Base-by-base conservation (phyloP, 2,888 invertebrate genomes). In the Nezara viridula region DNA sequence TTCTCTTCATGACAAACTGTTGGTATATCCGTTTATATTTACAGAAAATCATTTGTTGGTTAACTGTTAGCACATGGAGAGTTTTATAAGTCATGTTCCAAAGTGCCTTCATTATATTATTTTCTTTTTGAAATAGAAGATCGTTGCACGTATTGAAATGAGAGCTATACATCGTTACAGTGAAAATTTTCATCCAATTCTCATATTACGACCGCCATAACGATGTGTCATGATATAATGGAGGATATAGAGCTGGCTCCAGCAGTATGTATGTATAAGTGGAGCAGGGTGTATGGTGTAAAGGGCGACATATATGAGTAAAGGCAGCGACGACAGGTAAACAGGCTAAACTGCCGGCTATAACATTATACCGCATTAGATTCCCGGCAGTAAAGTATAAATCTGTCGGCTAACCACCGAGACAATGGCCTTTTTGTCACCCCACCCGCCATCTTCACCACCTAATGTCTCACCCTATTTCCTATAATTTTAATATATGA, bases 351-450 rank as follows among this genome's bases (percentile, higher is more conserved):
- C 55, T 86, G 86, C 86, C 86, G 55, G 85, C 89, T 52, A 55
- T 89, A 85, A 89, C 89, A 89, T 89, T 89, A 89, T 89, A 85
- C 89, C 44, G 85, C 60, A 60, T 86, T 60, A 66, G 60, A 49
- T 55, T 21, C 85, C 89, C 12, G n/a, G 88, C 88, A 49, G 85
- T 88, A 88, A 88, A 77, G 88, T 88, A 88, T 88, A 88, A 88
- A 88, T 88, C 88, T 88, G 50, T 86, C 86, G 24, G 55, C 86
- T 86, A 40, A 32, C 86, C 24, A 47, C 86, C 50, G 37, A 50
- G 86, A 9, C 86, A 86, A 55, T 27, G 52, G 55, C 55, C 55
- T 60, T 44, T 66, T 60, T 86, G 55, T 86, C 86, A 52, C 55
- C 55, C 24, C 4, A 40, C 2, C 37, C 86, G 24, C 44, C 50